Evolutionary conservation across 2,797 vertebrate genomes (phyloP), one percentile per base, ranked within the genome.

Genomic region (Pogonophryne albipinna): DNA sequence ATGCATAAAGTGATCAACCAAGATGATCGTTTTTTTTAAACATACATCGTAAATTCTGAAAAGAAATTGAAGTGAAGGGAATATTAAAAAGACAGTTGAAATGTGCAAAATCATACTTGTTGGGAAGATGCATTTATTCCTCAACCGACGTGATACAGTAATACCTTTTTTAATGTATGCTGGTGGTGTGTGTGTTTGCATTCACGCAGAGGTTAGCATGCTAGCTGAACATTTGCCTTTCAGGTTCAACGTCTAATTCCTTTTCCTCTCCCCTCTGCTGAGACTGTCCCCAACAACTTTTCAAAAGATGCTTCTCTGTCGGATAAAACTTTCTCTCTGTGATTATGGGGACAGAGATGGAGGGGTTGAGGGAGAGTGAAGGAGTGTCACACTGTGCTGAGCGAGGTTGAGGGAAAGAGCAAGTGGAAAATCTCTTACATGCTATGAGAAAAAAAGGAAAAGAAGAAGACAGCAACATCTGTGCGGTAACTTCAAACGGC

Each of bases 401-500:
- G 78, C 47, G 74, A 83, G 80, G 79, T 87, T 70, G 70, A 58
- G 67, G 70, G 76, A 88, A 79, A 80, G 84, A 89, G 86, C 75
- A 84, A 79, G 64, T 60, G 83, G 59, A 58, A 73, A 74, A 65
- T 77, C 60, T 82, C 84, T 83, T 74, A 80, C 82, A 83, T 90
- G 78, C 88, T 86, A 86, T 84, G 75, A 72, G 75, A 72, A 87
- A 85, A 84, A 75, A 82, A 72, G 19, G 23, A 52, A 79, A 86
- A 78, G 42, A 53, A 63, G 72, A 63, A 84, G 76, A 85, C 80
- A 42, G 83, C 83, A 86, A 91, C 89, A 91, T 93, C 88, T 92
- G 89, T 91, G 90, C 62, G 59, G 85, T 80, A 89, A 91, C 90
- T 93, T 93, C 90, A 91, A 92, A 91, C 87, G 59, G 3, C 52